phyloP scores from a whole-genome alignment of 2,113 vertebrate genomes.

The Gambusia holbrooki region DNA sequence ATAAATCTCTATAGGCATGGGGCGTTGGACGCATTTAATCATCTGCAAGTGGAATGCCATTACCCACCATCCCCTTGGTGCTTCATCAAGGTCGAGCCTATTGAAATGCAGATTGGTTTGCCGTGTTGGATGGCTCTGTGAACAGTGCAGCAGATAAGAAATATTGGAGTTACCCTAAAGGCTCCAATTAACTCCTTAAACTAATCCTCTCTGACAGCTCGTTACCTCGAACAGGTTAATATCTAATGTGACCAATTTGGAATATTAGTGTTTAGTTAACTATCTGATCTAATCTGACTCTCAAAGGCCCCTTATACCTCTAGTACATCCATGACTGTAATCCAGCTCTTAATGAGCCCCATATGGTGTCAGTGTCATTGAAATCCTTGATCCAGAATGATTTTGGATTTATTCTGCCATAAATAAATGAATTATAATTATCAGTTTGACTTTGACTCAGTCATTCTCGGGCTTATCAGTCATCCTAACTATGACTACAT shows the following conservation, averaged over 20 bases:
- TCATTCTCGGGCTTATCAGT: not conserved
- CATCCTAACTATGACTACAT: not conserved
- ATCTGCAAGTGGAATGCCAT: conserved; percentile 25
- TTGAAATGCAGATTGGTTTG: conserved; percentile 55
- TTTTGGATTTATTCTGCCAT: not conserved
- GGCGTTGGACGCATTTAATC: conserved; percentile 42
- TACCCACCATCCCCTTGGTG: conserved; percentile 37
- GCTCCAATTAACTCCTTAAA: conserved; percentile 52
- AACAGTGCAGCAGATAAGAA: conserved; percentile 47
- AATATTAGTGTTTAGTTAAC: conserved; percentile 27
- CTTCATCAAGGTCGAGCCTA: conserved; percentile 47
- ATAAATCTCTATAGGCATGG: conserved; percentile 40
- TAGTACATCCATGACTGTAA: conserved; percentile 1
- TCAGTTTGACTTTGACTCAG: not conserved
- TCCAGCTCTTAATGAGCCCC: not conserved
- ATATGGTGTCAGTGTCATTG: not conserved
- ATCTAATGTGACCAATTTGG: conserved; percentile 38
- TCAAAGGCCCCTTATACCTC: conserved; percentile 14
- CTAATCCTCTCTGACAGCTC: conserved; percentile 35
- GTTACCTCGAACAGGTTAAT: conserved; percentile 31
- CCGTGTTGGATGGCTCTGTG: conserved; percentile 10
- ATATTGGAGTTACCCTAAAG: conserved; percentile 35
- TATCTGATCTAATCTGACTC: conserved; percentile 26
- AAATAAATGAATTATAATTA: not conserved
- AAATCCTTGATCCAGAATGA: not conserved